Evolutionary conservation across 2,888 invertebrate genomes (phyloP), one percentile per base, ranked within the genome.

Genomic region (Lasioglossum villosulum): DNA sequence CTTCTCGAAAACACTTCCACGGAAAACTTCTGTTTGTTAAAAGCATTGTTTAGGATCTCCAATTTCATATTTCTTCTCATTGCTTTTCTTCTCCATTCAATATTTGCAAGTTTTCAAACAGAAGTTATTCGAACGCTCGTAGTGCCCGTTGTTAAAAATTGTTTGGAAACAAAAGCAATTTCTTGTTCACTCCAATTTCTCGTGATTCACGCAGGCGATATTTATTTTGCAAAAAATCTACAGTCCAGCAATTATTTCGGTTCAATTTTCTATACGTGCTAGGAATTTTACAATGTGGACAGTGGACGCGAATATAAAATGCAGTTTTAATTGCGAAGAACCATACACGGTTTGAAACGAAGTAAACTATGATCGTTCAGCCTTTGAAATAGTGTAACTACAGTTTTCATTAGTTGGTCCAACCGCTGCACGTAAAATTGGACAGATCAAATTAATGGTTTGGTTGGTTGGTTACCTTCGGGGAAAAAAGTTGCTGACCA

Each of bases 381-480:
- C 56, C 12, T n/a, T 23, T 14, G 27, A 27, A 59, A 59, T 12
- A 59, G 59, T 27, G 2, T 12, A 59, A 59, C 27, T 59, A n/a
- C 12, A 27, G n/a, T 59, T 59, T 59, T 10, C 27, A 59, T 27
- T 59, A 59, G 14, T 59, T 59, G n/a, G 27, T 12, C 59, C 27
- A 12, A 59, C 27, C 27, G 4, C 14, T 5, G 27, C 14, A 59
- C 14, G 27, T 27, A 59, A 59, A 59, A 59, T 27, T 59, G 59
- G 59, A 27, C 59, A 59, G 59, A 59, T 59, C 27, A 59, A 27
- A 59, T 59, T 59, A 59, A 59, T 59, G 59, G 59, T 59, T 59
- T 45, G 4, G 45, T 16, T 45, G 27, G 14, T 27, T 59, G 59
- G 59, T 59, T 27, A 27, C 59, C 27, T 27, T 59, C n/a, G 59